Percentiles rank a stretch among this genome's conserved stretches.
Evolutionary conservation across 2,888 invertebrate species (phyloP).

Genomic region (Catonia carolina): DNA sequence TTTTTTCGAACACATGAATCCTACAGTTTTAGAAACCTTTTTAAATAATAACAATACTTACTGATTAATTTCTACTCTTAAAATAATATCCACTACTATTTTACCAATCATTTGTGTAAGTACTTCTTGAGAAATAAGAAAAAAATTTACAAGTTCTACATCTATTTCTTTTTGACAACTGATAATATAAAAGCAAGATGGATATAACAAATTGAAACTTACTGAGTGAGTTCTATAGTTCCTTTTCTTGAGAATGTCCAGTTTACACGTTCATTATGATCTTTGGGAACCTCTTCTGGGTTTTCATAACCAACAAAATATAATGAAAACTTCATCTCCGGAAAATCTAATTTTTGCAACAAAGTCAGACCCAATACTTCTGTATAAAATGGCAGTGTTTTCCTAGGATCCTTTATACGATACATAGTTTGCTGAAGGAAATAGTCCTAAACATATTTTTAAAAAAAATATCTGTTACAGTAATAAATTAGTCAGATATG

Average conservation of each 20-base stretch:
- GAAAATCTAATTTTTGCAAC: slow-evolving; percentile 81
- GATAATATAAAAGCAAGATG: no score
- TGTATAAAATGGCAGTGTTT: slow-evolving; percentile 84
- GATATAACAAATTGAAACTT: no score
- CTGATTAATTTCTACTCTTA: no score
- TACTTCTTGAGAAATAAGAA: no score
- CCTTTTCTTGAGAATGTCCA: slow-evolving; percentile 82
- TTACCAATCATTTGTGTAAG: no score
- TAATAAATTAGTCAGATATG: background rate
- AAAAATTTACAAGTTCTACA: no score
- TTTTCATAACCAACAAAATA: slow-evolving; percentile 91
- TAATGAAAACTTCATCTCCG: slow-evolving; percentile 79
- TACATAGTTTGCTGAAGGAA: slow-evolving; percentile 97
- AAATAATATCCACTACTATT: no score
- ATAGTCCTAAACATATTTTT: slow-evolving; percentile 59
- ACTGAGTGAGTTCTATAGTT: slow-evolving; percentile 90
- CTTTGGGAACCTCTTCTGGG: slow-evolving; percentile 62
- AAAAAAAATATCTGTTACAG: slow-evolving; percentile 18
- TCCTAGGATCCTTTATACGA: slow-evolving; percentile 85
- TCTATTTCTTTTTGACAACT: no score
- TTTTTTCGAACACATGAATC: no score
- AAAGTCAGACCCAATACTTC: slow-evolving; percentile 86
- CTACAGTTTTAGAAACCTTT: no score
- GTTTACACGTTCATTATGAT: slow-evolving; percentile 57
- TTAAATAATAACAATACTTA: no score